These are phyloP conservation scores for Muscicapa striata DNA, from an alignment of 2,797 vertebrate species.

Conservation along the genomic window DNA sequence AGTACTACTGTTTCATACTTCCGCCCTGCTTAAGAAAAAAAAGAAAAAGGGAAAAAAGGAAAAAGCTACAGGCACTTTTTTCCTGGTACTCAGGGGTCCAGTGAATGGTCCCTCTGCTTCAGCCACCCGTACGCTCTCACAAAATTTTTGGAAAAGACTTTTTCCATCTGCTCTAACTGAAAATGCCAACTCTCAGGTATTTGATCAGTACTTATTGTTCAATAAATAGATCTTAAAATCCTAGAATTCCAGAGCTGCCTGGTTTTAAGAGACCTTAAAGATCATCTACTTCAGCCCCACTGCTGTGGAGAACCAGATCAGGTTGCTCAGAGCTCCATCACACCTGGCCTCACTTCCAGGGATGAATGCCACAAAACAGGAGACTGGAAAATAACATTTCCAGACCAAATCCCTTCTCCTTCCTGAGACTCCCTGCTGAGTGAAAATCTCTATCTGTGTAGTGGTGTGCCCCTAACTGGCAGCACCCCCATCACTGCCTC, in stretches of 20 bases:
- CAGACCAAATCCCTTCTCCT: background rate
- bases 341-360: background rate
- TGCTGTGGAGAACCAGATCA: background rate
- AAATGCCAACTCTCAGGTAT: background rate
- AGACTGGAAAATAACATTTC: background rate
- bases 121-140: background rate
- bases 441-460: background rate
- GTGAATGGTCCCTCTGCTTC: background rate
- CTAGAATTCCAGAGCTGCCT: background rate
- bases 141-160: background rate
- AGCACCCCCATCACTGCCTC: rapidly evolving
- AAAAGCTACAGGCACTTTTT: background rate
- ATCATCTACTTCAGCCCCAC: background rate
- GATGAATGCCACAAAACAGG: background rate
- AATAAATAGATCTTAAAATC: background rate
- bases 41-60: too few species aligned
- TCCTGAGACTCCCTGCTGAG: background rate
- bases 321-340: background rate
- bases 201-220: background rate
- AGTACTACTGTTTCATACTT: background rate
- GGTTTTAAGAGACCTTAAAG: background rate
- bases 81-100: background rate
- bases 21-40: background rate
- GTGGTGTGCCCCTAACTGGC: background rate
- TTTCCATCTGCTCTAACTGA: background rate